phyloP scores from a whole-genome alignment of 2,797 vertebrate species.

The Chromobotia macracanthus region DNA sequence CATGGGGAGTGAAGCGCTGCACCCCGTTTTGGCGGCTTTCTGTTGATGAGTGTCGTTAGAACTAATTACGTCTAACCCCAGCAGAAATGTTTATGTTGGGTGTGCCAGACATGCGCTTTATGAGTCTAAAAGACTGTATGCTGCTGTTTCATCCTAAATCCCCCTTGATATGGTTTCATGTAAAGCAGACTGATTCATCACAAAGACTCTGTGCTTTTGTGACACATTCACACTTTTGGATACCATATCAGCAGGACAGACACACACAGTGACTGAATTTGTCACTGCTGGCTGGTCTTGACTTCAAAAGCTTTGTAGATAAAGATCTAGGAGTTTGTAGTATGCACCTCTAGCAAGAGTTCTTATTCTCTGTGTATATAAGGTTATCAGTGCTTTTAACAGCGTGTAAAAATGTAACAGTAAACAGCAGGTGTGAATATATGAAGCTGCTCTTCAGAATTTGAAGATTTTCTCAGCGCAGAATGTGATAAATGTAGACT shows the following conservation, averaged over 20 bases:
- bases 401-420: constrained; percentile 10
- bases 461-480: background rate
- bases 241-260: background rate
- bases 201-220: constrained; percentile 2
- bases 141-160: background rate
- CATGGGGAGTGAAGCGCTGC: constrained; percentile 15
- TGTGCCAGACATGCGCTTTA: constrained; percentile 43
- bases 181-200: constrained; percentile 14
- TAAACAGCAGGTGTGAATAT: constrained; percentile 4
- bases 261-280: background rate
- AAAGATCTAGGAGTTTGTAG: constrained; percentile 21
- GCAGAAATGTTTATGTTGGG: constrained; percentile 41
- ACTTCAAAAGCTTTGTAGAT: constrained; percentile 30
- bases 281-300: constrained; percentile 44
- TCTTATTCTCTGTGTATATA: background rate
- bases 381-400: constrained; percentile 11
- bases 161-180: background rate
- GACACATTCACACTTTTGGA: constrained; percentile 5
- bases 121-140: background rate
- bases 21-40: background rate
- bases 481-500: background rate
- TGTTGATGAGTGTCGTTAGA: constrained; percentile 38
- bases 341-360: background rate
- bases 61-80: constrained; percentile 33
- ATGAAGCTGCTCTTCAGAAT: constrained; percentile 4